A percentile compares a stretch with the other conserved stretches of the same genome.
Evolutionary conservation across 2,797 vertebrate genomes (phyloP).

Genomic region (Labeo calbasu): DNA sequence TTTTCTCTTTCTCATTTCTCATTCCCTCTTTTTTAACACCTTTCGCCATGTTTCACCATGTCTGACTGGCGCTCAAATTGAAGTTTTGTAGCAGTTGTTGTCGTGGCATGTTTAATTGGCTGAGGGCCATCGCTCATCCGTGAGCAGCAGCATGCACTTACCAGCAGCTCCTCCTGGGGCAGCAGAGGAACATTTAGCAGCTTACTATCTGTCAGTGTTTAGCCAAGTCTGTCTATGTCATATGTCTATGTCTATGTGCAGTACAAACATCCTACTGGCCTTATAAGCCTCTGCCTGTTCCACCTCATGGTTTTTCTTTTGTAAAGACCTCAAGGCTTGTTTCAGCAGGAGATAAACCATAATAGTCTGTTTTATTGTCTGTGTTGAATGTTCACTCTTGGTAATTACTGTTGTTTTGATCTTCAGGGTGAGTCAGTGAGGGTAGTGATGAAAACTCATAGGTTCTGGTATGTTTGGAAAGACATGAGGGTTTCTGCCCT

Average conservation of each 20-base stretch:
- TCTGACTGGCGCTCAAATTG: constrained; percentile 22
- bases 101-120: constrained; percentile 42
- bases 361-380: constrained; percentile 37
- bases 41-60: constrained; percentile 43
- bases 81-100: constrained; percentile 36
- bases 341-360: constrained; percentile 33
- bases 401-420: constrained; percentile 52
- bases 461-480: background rate
- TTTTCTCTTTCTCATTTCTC: constrained; percentile 11
- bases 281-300: background rate
- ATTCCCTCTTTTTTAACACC: constrained; percentile 5
- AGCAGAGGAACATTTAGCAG: background rate
- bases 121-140: constrained; percentile 14
- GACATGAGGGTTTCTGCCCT: background rate
- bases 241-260: too few species aligned
- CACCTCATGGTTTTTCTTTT: constrained; percentile 23
- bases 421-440: background rate
- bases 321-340: constrained; percentile 27
- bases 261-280: constrained; percentile 8
- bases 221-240: constrained; percentile 9
- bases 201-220: constrained; percentile 39
- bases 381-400: constrained; percentile 34
- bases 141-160: constrained; percentile 8
- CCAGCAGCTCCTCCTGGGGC: constrained; percentile 7
- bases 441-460: constrained; percentile 8